These are phyloP conservation scores for Ceriagrion tenellum DNA, from an alignment of 2,888 invertebrate genomes.

Conservation along the genomic window DNA sequence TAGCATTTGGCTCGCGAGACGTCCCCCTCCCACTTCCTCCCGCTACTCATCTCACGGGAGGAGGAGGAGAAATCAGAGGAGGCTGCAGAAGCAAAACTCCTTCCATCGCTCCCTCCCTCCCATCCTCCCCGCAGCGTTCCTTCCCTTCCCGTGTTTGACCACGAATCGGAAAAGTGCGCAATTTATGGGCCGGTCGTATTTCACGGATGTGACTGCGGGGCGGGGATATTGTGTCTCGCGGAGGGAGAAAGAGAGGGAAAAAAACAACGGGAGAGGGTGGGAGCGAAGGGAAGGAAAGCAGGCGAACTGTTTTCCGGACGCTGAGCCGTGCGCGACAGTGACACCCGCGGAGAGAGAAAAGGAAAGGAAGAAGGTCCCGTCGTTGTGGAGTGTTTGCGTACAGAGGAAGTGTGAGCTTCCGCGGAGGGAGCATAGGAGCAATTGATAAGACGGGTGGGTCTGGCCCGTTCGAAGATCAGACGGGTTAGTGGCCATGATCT, in stretches of 20 bases:
- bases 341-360: background rate
- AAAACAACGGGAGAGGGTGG: background rate
- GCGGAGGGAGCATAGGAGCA: background rate
- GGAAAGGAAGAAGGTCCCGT: background rate
- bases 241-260: background rate
- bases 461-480: background rate
- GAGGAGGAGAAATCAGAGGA: too few relatives aligned
- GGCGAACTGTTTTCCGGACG: background rate
- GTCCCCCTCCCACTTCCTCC: background rate
- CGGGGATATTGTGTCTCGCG: constrained; percentile 49
- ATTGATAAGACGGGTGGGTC: too few relatives aligned
- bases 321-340: background rate
- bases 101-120: background rate
- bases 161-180: constrained; percentile 61
- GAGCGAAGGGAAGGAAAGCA: background rate
- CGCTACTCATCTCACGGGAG: background rate
- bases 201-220: constrained; percentile 56
- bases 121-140: background rate
- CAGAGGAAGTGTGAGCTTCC: background rate
- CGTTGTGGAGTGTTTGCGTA: background rate
- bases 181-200: constrained; percentile 62
- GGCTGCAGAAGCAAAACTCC: constrained; percentile 17
- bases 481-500: background rate
- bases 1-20: background rate
- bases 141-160: constrained; percentile 49